phyloP scores from a whole-genome alignment of 64 coral and sea anemone species.

The Actinia equina region DNA sequence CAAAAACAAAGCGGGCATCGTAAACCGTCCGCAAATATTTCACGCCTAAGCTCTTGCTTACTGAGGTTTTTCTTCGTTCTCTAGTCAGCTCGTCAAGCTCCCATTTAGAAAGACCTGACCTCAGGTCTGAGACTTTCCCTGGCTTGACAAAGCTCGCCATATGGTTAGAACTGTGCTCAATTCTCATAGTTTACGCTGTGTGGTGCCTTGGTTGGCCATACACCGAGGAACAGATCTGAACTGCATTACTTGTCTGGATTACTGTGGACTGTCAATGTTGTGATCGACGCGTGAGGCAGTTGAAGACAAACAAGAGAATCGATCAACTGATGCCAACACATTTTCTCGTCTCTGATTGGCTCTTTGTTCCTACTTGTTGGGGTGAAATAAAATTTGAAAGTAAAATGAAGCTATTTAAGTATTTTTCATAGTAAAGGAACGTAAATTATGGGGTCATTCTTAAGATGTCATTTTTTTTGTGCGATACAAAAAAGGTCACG shows the following conservation, averaged over 20 bases:
- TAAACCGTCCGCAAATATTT: slow-evolving; percentile 66
- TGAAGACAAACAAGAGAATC: slow-evolving; percentile 11
- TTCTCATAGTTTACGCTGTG: not conserved
- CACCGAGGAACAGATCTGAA: not conserved
- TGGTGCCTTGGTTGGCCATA: not conserved
- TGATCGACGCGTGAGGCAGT: slow-evolving; percentile 13
- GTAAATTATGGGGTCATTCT: slow-evolving; percentile 1
- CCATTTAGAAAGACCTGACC: slow-evolving; percentile 71
- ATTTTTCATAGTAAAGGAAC: not conserved
- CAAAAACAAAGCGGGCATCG: slow-evolving; percentile 87
- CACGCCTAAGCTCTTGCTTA: slow-evolving; percentile 74
- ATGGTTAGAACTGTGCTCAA: slow-evolving; percentile 1
- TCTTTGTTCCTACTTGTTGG: not conserved
- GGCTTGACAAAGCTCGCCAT: slow-evolving; percentile 85
- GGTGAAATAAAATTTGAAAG: not conserved
- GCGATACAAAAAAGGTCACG: not conserved
- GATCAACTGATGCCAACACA: slow-evolving; percentile 11
- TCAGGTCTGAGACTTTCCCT: not conserved
- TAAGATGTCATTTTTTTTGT: not conserved
- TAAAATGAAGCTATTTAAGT: slow-evolving; percentile 12
- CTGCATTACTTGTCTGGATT: not conserved
- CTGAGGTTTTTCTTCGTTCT: slow-evolving; percentile 45
- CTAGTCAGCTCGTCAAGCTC: slow-evolving; percentile 58
- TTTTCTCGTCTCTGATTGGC: not conserved
- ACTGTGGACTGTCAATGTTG: not conserved